These are phyloP conservation scores for Ornithorhynchus anatinus DNA, from an alignment of 2,113 vertebrate species.

Conservation along the genomic window DNA sequence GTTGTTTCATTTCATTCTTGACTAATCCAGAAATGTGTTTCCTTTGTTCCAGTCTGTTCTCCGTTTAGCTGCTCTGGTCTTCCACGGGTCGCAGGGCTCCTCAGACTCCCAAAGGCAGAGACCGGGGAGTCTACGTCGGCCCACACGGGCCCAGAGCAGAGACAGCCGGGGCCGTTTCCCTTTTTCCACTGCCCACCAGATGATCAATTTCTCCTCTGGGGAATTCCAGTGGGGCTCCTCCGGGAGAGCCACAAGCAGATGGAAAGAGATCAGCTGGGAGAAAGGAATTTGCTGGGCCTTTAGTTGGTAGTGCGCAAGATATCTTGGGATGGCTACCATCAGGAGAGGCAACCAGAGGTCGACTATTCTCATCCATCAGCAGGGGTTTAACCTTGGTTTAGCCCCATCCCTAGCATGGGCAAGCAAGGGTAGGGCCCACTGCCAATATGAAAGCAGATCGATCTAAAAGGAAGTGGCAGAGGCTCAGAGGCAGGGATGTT, in stretches of 20 bases:
- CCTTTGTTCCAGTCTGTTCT: neutral
- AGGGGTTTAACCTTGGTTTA: neutral
- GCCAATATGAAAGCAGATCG: neutral
- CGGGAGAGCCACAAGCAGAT: neutral
- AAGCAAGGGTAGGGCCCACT: neutral
- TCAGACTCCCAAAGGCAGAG: too few species aligned
- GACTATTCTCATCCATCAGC: neutral
- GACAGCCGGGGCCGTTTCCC: neutral
- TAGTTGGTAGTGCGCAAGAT: neutral
- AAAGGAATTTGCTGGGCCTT: neutral
- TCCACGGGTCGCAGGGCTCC: too few species aligned
- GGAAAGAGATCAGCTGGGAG: neutral
- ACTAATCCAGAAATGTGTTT: neutral
- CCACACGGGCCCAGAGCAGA: fast-evolving
- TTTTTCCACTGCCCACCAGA: neutral
- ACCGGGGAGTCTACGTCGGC: too few species aligned
- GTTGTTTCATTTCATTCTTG: neutral
- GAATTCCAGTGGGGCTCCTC: neutral
- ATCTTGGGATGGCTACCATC: neutral
- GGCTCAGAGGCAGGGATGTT: neutral
- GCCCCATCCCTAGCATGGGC: neutral
- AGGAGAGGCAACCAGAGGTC: neutral
- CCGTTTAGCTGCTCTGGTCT: neutral
- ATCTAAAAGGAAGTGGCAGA: neutral
- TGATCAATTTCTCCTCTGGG: neutral